phyloP scores from a whole-genome alignment of 2,797 vertebrate species.

The Pristis pectinata region DNA sequence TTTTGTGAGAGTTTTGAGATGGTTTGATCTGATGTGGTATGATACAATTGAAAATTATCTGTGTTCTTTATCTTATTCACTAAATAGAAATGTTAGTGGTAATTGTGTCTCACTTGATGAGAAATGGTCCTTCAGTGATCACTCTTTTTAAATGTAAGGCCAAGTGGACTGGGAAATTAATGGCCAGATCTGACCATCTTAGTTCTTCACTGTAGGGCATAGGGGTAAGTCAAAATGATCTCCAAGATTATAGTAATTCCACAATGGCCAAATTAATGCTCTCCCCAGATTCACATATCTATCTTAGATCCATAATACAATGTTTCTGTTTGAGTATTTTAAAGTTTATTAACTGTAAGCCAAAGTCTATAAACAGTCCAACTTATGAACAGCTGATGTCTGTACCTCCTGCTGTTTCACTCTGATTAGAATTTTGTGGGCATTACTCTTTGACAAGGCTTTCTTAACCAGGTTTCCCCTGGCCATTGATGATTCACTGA shows the following conservation, averaged over 20 bases:
- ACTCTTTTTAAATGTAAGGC: background rate
- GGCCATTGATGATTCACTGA: slow-evolving; percentile 9
- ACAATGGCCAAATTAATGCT: background rate
- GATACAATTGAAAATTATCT: background rate
- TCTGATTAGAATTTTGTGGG: background rate
- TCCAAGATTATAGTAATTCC: background rate
- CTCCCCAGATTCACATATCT: background rate
- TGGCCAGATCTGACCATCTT: background rate
- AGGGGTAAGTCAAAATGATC: background rate
- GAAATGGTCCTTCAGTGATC: too few relatives aligned
- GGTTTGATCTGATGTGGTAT: background rate
- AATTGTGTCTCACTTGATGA: too few relatives aligned
- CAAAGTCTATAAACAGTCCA: background rate
- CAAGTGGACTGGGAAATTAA: background rate
- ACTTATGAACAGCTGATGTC: background rate
- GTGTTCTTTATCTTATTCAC: background rate
- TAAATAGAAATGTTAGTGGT: background rate
- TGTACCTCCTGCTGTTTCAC: slow-evolving; percentile 2
- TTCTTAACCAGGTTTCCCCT: background rate
- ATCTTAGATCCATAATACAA: background rate
- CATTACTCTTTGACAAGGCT: slow-evolving; percentile 22
- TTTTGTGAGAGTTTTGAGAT: background rate
- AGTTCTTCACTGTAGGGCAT: background rate
- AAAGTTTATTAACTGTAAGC: background rate
- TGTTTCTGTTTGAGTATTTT: background rate